phyloP scores from a whole-genome alignment of 2,113 vertebrate genomes.

The Jaculus jaculus region DNA sequence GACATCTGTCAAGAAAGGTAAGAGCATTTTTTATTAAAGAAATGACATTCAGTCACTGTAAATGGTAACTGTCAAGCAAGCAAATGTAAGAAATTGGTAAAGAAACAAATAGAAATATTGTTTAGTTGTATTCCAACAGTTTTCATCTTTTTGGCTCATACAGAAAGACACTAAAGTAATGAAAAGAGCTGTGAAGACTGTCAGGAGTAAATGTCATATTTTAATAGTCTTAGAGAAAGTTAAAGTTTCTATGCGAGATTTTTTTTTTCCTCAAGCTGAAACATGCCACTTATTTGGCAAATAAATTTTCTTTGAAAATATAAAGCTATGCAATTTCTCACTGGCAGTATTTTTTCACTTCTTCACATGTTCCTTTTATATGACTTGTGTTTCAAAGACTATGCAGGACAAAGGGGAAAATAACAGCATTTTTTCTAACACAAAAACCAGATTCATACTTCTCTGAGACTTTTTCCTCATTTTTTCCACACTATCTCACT shows the following conservation, averaged over 20 bases:
- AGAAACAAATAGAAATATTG: conserved; percentile 24
- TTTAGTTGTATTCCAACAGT: conserved; percentile 7
- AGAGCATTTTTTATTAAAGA: conserved; percentile 53
- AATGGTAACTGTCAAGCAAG: conserved; percentile 47
- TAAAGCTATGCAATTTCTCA: neutral
- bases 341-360: conserved; percentile 10
- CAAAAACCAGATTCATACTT: neutral
- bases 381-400: neutral
- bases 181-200: neutral
- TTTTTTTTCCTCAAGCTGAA: neutral
- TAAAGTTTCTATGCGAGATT: conserved; percentile 5
- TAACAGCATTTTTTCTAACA: neutral
- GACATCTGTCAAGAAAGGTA: conserved; percentile 40
- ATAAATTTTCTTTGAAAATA: conserved; percentile 27
- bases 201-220: neutral
- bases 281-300: conserved; percentile 22
- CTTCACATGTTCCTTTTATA: neutral
- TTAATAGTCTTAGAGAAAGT: neutral
- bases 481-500: neutral
- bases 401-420: neutral
- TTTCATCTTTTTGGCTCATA: conserved; percentile 35
- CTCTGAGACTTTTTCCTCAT: neutral
- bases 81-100: conserved; percentile 30
- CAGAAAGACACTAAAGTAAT: conserved; percentile 25
- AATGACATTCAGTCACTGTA: conserved; percentile 47